Evolutionary conservation across 2,888 invertebrate species (phyloP), one percentile per base, ranked within the genome.

Genomic region (Acheta domesticus): DNA sequence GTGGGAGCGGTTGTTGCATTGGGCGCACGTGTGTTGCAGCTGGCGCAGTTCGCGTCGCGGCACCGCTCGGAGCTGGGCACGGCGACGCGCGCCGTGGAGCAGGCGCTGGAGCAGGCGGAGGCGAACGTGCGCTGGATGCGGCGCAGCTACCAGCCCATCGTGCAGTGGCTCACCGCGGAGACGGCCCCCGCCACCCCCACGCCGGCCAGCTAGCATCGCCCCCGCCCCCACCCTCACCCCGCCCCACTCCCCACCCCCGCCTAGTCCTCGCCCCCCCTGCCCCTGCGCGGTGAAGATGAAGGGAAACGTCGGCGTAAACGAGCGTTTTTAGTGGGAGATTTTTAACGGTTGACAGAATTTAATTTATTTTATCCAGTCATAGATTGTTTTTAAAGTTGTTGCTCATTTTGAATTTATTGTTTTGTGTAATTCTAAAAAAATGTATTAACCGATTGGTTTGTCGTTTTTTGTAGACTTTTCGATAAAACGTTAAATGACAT

Each of bases 101-200:
- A 96, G 87, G 92, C 94, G 0, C 86, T 96, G 12, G 97, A 97
- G 85, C 91, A 92, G 78, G 93, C 93, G 0, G 91, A 93, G 83
- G 92, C 93, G 5, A 96, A 96, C 85, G 92, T 96, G 0, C 90
- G 92, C 82, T 97, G 97, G 97, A 93, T 94, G 90, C 88, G 92
- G 78, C 89, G 88, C 77, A 94, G 96, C 87, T 94, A 93, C 85
- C 88, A 90, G 79, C 90, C 90, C 2, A 94, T 97, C 81, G 90
- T 92, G 4, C 87, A 91, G 50, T 97, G 97, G 97, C 87, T 97
- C 14, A 83, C 83, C 49, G 82, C 83, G 19, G 83, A 80, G 21
- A 81, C 80, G 20, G 78, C 78, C 12, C 48, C 62, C 48, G 78
- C 76, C 50, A 62, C 5, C 16, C 62, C 62, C 14, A 12, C 62